Evolutionary conservation across 2,797 vertebrate genomes (phyloP), one percentile per base, ranked within the genome.

Genomic region (Dermochelys coriacea): DNA sequence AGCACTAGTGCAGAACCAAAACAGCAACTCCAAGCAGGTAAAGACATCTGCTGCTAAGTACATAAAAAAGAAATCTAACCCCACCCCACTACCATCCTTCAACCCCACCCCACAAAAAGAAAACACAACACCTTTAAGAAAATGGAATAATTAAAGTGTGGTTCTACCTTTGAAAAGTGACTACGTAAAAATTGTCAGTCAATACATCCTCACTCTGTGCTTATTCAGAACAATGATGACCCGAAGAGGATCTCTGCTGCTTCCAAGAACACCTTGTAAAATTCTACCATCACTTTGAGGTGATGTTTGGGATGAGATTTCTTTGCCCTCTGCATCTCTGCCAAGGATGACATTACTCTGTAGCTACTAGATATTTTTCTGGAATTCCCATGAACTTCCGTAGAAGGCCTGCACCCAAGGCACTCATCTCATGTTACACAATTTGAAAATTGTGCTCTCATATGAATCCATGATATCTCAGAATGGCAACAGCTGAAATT

Each of bases 11-110:
- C 52, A 85, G 89, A 93, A 85, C 79, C 88, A 84, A 93, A 8
- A 2, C 2, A 50, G 86, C 59, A 91, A 19, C 85, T 96, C 55
- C 29, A 86, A 96, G 34, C 81, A 94, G 84, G 93, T 91, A 90
- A 49, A 92, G 12, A 18, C 37, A 87, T 90, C 64, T 86, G 45
- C 55, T 15, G 71, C 91, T 23, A 54, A 34, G 34, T 8, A 51
- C 12, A 34, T 37, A 77, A 85, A 95, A 94, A 83, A 9, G 81
- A 57, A 45, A 82, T 8, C 68, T 91, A 91, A 80, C 1, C 6
- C 81, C 29, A 68, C 80, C 47, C 78, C 34, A 41, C 81, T 34
- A 57, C 3, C 1, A 0, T 21, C 54, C 5, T 3, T 54, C 52
- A 23, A 21, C 3, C 7, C 6, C 8, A 4, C 8, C 2, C 4